phyloP scores from a whole-genome alignment of 1,140 invertebrate species.

The Pogonus chalceus region DNA sequence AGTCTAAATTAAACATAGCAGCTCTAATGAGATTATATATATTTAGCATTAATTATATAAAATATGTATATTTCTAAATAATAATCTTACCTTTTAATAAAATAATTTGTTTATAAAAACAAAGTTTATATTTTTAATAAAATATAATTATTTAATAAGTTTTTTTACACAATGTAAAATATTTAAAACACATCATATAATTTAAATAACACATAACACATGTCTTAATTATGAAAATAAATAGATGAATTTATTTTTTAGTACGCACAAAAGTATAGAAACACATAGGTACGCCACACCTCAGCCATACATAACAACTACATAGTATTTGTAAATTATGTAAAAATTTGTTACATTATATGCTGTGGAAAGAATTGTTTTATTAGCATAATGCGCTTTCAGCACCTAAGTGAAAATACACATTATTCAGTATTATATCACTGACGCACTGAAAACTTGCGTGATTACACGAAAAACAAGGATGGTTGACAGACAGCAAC shows the following conservation, averaged over 20 bases:
- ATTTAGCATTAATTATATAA: too few relatives aligned
- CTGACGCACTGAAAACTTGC: neutral
- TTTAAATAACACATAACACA: neutral
- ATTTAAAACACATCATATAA: constrained; percentile 2
- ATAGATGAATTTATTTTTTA: neutral
- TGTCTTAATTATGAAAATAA: neutral
- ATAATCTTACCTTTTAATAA: too few relatives aligned
- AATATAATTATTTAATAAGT: too few relatives aligned
- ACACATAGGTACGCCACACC: neutral
- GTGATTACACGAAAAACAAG: neutral
- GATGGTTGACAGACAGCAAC: neutral
- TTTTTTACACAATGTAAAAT: neutral
- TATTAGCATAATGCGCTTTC: neutral
- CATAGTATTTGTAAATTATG: neutral
- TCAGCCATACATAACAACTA: neutral
- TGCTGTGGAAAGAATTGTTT: neutral
- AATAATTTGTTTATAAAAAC: too few relatives aligned
- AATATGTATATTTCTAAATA: too few relatives aligned
- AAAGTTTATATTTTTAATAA: too few relatives aligned
- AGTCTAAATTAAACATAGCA: too few relatives aligned
- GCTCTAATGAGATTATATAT: too few relatives aligned
- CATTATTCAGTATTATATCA: neutral
- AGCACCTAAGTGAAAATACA: neutral
- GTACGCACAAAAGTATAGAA: neutral
- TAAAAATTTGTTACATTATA: neutral